Conservation (phyloP, 2,888 invertebrate species). For the Odontomyia ornata region DNA sequence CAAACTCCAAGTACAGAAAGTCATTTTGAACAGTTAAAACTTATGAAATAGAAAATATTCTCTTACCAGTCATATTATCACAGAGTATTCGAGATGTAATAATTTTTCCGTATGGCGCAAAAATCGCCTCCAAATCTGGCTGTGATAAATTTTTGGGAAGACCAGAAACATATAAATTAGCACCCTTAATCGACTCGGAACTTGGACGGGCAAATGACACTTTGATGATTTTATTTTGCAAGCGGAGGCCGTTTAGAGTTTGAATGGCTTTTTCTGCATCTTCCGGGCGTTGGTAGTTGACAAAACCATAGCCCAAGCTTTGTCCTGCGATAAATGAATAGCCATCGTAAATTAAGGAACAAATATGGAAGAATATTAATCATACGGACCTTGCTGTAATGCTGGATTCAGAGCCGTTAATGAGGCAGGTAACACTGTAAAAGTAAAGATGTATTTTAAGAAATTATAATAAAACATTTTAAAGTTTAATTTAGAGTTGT, state of each 20-base stretch:
- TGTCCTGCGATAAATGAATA: slow-evolving; percentile 73
- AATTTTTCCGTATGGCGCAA: slow-evolving; percentile 93
- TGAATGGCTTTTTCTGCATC: slow-evolving; percentile 99
- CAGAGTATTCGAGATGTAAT: slow-evolving; percentile 97
- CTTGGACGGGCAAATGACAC: slow-evolving; percentile 97
- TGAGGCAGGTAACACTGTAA: slow-evolving; percentile 62
- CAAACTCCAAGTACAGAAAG: too few relatives aligned
- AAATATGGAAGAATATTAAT: too few relatives aligned
- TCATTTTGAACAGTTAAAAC: too few relatives aligned
- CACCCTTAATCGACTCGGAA: slow-evolving; percentile 98
- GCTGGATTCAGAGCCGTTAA: slow-evolving; percentile 63
- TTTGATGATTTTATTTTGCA: slow-evolving; percentile 99
- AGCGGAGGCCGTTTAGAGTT: slow-evolving; percentile 95
- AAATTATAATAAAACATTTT: too few relatives aligned
- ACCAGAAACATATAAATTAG: slow-evolving; percentile 96
- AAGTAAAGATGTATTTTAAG: slow-evolving; percentile 40
- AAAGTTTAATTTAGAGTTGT: too few relatives aligned
- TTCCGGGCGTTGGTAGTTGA: slow-evolving; percentile 97
- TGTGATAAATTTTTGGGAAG: slow-evolving; percentile 97
- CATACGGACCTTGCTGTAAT: slow-evolving; percentile 63
- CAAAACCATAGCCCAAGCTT: slow-evolving; percentile 99
- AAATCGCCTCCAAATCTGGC: slow-evolving; percentile 91
- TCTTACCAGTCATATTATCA: slow-evolving; percentile 76
- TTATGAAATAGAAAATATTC: slow-evolving; percentile 35
- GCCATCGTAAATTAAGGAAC: too few relatives aligned